phyloP scores from a whole-genome alignment of 2,797 vertebrate genomes.

The Pseudochromis fuscus region DNA sequence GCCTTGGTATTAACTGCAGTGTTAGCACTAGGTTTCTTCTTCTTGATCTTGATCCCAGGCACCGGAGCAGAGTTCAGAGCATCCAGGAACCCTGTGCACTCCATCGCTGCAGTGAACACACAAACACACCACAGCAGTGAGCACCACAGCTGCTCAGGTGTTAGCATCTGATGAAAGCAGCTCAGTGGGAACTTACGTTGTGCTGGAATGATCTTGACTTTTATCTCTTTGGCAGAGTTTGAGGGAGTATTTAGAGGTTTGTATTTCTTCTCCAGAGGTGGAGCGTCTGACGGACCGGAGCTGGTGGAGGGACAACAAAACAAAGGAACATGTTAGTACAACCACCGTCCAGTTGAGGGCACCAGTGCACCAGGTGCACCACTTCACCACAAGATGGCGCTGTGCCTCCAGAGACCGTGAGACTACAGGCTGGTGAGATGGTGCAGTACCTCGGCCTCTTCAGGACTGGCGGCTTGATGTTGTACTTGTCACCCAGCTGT shows the following conservation, averaged over 20 bases:
- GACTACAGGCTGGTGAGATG: too few species aligned
- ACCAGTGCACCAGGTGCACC: background rate
- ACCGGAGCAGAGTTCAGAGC: slow-evolving; percentile 96
- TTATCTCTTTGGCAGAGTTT: slow-evolving; percentile 95
- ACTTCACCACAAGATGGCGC: slow-evolving; percentile 6
- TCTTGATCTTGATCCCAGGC: slow-evolving; percentile 96
- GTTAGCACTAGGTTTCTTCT: slow-evolving; percentile 86
- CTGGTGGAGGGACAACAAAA: slow-evolving; percentile 38
- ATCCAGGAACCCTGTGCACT: slow-evolving; percentile 93
- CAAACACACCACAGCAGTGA: background rate
- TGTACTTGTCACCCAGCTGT: slow-evolving; percentile 92
- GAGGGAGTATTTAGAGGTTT: slow-evolving; percentile 94
- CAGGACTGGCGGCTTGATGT: slow-evolving; percentile 91
- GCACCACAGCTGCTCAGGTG: background rate
- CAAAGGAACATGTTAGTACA: background rate
- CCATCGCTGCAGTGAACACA: slow-evolving; percentile 87
- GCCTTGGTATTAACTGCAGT: slow-evolving; percentile 79
- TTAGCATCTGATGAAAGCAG: background rate
- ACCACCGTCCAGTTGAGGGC: slow-evolving; percentile 4
- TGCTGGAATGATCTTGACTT: slow-evolving; percentile 96
- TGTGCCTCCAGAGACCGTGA: background rate
- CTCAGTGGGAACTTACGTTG: slow-evolving; percentile 86
- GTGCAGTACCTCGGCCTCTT: slow-evolving; percentile 90
- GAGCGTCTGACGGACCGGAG: slow-evolving; percentile 71
- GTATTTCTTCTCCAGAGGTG: slow-evolving; percentile 94